Conservation (phyloP, 2,888 invertebrate species). For the Rhorus exstirpatorius region DNA sequence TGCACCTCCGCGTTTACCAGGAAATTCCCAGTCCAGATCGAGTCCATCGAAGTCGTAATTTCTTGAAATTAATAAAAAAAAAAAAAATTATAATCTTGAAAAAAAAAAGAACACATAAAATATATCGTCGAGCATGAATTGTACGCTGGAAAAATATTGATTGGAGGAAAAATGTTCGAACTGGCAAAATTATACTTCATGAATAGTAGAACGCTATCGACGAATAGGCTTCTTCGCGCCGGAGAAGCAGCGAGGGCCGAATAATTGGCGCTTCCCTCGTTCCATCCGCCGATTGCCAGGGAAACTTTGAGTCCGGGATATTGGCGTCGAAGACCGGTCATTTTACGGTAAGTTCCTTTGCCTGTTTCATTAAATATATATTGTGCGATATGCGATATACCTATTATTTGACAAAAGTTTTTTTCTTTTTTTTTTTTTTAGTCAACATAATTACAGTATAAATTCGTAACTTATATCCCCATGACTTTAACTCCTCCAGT, state of each 20-base stretch:
- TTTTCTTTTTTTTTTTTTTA: conserved; percentile 14
- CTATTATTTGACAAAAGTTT: neutral
- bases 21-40: conserved; percentile 95
- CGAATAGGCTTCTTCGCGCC: conserved; percentile 89
- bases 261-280: conserved; percentile 93
- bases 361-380: conserved; percentile 75
- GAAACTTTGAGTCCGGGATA: conserved; percentile 91
- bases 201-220: conserved; percentile 90
- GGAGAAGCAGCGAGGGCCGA: conserved; percentile 90
- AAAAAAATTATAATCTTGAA: too few species aligned
- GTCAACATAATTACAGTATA: too few species aligned
- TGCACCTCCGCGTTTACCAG: conserved; percentile 91
- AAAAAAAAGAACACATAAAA: conserved; percentile 21
- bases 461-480: too few species aligned
- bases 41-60: conserved; percentile 92
- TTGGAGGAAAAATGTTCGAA: neutral
- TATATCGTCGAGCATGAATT: neutral
- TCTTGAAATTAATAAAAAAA: conserved; percentile 84
- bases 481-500: too few species aligned
- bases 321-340: conserved; percentile 89
- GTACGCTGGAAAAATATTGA: neutral
- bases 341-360: conserved; percentile 88
- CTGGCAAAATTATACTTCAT: conserved; percentile 87
- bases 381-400: neutral
- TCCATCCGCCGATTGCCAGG: conserved; percentile 96